Evolutionary conservation across 2,888 invertebrate genomes (phyloP), one percentile per base, ranked within the genome.

Genomic region (Aproaerema taeniolella): DNA sequence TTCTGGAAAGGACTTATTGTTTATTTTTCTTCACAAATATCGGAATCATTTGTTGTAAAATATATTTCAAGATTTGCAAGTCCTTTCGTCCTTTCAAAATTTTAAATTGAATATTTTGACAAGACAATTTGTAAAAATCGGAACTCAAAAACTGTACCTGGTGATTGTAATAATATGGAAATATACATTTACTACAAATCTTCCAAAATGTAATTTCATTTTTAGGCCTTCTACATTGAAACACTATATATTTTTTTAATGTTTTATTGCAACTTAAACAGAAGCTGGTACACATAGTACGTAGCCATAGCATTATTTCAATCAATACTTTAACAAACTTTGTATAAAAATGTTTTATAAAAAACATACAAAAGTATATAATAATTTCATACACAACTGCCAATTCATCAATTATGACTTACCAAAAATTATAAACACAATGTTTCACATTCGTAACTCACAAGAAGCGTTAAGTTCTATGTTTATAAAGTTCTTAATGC

Each of bases 121-220:
- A 66, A 69, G 67, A 64, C 64, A 60, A 31, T 79, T 79, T 78
- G 74, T 78, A 75, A 73, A 71, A 74, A 76, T 68, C 72, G 78
- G 75, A 73, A 80, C 80, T 81, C 75, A 68, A 75, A 76, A 80
- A 70, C 77, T 81, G 85, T 85, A 85, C 85, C 85, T 85, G 85
- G 79, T 80, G 79, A 81, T 81, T 79, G 80, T 82, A 81, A 79
- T 78, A 63, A 80, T 78, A 82, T 75, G 72, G 67, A 79, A 85
- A 85, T 85, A 83, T 83, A 83, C 79, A 80, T 85, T 85, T 85
- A 83, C 85, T 81, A 83, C 81, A 80, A 85, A 85, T 81, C 82
- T 83, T 80, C 71, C 72, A 76, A 67, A 58, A 52, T 47, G 81
- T 77, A 58, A 61, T 63, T 73, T 61, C 20, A 20, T 20, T 20